Evolutionary conservation across 1,140 invertebrate species (phyloP).

Genomic region (Chymomyza costata): DNA sequence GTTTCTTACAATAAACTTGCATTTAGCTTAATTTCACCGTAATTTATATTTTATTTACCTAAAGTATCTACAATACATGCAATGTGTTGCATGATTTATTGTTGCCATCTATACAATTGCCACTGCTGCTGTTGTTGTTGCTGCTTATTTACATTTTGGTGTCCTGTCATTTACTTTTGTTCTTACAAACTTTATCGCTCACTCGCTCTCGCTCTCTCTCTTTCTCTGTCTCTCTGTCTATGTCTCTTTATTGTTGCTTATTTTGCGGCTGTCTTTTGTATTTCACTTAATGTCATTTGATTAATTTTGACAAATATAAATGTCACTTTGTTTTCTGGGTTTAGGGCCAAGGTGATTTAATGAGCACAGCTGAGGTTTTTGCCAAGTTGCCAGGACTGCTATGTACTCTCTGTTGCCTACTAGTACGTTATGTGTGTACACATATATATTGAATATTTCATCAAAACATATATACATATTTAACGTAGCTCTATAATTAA

Average conservation of each 20-base stretch:
- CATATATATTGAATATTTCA: constrained; percentile 1
- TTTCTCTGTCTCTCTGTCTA: neutral
- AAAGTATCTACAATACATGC: constrained; percentile 35
- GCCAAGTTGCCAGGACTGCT: too few species aligned
- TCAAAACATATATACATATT: constrained; percentile 28
- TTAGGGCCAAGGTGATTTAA: constrained; percentile 28
- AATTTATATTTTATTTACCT: constrained; percentile 63
- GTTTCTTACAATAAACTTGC: constrained; percentile 28
- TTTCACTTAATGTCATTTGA: constrained; percentile 50
- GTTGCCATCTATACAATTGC: constrained; percentile 42
- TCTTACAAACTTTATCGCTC: too few species aligned
- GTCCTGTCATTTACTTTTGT: constrained; percentile 15
- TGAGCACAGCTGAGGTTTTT: constrained; percentile 25
- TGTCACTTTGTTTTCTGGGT: constrained; percentile 22
- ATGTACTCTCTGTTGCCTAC: neutral
- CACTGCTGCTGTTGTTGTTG: constrained; percentile 13
- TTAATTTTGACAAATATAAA: constrained; percentile 64
- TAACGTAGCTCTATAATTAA: too few species aligned
- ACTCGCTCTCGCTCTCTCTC: too few species aligned
- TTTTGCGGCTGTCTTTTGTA: constrained; percentile 32
- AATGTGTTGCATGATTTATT: constrained; percentile 66
- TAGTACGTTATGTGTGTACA: neutral
- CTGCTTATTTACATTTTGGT: constrained; percentile 36
- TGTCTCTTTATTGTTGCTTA: neutral
- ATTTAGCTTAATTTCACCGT: constrained; percentile 57